Evolutionary conservation across 2,797 vertebrate species (phyloP).

Genomic region (Danio choprae): DNA sequence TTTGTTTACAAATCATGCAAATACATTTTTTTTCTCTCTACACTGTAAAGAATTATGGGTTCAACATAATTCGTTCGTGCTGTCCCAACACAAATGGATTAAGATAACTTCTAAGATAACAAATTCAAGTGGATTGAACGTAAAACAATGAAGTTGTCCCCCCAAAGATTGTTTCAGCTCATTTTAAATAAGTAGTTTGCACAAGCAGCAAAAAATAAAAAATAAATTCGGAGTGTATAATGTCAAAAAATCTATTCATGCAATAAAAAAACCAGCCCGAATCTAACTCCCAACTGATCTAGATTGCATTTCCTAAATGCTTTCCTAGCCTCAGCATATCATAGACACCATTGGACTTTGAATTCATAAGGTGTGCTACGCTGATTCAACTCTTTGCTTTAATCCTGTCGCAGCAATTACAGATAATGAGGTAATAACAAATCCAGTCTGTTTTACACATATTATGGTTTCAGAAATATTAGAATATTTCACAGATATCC

Average conservation of each 20-base stretch:
- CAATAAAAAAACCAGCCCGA: background rate
- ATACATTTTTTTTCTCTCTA: no score
- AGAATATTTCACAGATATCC: background rate
- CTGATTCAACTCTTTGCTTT: background rate
- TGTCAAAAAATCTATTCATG: background rate
- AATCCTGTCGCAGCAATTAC: background rate
- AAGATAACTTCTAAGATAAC: no score
- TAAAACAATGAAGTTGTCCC: no score
- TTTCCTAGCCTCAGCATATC: background rate
- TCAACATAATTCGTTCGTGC: no score
- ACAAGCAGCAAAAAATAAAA: no score
- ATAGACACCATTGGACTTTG: background rate
- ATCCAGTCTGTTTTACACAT: background rate
- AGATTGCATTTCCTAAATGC: background rate
- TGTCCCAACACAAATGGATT: no score
- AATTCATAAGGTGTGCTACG: background rate
- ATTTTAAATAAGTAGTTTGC: no score
- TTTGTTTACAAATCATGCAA: no score
- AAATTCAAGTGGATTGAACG: no score
- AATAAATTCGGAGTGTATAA: background rate
- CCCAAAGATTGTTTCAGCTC: no score
- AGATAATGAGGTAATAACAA: no score
- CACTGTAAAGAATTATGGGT: no score
- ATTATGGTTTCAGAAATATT: background rate
- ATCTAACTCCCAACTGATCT: background rate